Base-by-base conservation (phyloP, 1,140 invertebrate species). In the Drosophila persimilis region DNA sequence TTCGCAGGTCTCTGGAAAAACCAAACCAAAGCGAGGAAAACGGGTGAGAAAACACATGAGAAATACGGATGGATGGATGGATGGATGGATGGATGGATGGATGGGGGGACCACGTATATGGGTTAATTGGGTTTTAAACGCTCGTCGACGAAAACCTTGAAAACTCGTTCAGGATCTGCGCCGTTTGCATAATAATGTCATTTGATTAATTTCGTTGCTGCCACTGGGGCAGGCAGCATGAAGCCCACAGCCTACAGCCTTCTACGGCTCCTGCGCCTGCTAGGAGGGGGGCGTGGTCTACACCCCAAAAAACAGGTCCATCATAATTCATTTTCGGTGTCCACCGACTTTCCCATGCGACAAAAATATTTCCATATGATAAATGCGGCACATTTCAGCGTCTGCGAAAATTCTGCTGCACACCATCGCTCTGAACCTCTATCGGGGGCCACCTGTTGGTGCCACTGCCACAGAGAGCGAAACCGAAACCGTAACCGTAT, bases 91-190 rank as follows among this genome's bases (percentile, higher is more conserved):
- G 35, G 3, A 35, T 39, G 35, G 43, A 13, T 44, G 46, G 35
- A 51, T 15, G 56, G 57, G 45, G 17, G 39, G 43, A 22, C 22
- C 26, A 50, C 45, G 57, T 45, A 86, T 75, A 86, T 86, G 52
- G 81, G 81, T 88, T 88, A 86, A 86, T 86, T 86, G 81, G 80
- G 63, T 72, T 86, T 86, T 88, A 86, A 88, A 88, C 76, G 83
- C 73, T 74, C 31, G 55, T 44, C 50, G 76, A 39, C 35, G 35
- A 39, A 75, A 89, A 89, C 84, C 84, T 88, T 88, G 83, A 88
- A 86, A 88, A 88, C 78, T 61, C 44, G 84, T 88, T 81, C 63
- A 69, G 77, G 73, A 81, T 79, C 63, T 70, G 53, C 63, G 15
- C 64, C 50, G 57, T 86, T 88, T 88, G 81, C 81, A 86, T 86